These are phyloP conservation scores for Chironomus tepperi DNA, from an alignment of 1,140 invertebrate species.

Conservation along the genomic window DNA sequence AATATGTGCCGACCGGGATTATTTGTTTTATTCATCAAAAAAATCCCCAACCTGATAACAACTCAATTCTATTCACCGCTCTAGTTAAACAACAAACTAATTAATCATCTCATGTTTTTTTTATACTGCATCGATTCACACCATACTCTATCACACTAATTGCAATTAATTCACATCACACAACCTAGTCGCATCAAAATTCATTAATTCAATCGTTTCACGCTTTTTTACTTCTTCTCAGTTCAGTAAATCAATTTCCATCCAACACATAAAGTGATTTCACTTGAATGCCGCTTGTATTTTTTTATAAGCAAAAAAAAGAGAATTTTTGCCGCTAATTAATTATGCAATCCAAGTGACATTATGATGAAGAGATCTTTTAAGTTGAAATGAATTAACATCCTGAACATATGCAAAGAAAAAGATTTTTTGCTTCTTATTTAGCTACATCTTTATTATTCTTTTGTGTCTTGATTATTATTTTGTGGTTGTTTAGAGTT, in stretches of 20 bases:
- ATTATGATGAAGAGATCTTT: conserved; percentile 19
- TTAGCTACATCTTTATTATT: background rate
- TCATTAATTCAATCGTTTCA: background rate
- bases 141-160: background rate
- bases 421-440: background rate
- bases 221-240: background rate
- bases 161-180: conserved; percentile 22
- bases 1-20: too few species aligned
- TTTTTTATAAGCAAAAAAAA: background rate
- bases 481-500: background rate
- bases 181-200: background rate
- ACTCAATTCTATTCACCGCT: too few species aligned
- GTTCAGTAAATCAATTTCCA: background rate
- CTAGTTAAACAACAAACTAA: too few species aligned
- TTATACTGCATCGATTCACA: background rate
- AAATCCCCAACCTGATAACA: too few species aligned
- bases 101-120: too few species aligned
- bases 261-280: background rate
- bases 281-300: background rate
- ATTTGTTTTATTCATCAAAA: too few species aligned
- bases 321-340: background rate
- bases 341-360: conserved; percentile 22
- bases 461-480: background rate
- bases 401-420: conserved; percentile 11
- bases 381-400: background rate